Percentiles rank a stretch among this genome's conserved stretches.
Conservation (phyloP, 2,888 invertebrate species). For the Drosophila neotestacea region DNA sequence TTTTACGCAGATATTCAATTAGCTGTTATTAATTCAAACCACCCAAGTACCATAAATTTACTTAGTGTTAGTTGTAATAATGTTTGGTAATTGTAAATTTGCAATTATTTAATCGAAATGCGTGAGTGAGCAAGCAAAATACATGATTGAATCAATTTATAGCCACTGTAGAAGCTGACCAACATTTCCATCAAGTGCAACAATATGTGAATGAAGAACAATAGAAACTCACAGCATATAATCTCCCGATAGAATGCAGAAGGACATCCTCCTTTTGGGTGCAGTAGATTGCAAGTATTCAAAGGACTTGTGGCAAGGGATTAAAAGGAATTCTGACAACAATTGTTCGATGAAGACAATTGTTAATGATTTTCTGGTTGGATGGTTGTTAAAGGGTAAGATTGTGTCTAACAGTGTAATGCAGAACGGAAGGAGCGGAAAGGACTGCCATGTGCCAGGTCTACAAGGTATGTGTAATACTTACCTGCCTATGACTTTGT, state of each 20-base stretch:
- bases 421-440: not conserved
- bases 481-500: not conserved
- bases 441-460: not conserved
- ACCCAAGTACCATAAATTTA: too few species aligned
- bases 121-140: not conserved
- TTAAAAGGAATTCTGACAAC: conserved; percentile 5
- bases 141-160: not conserved
- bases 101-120: not conserved
- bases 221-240: conserved; percentile 1
- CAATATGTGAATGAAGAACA: not conserved
- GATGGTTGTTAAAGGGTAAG: not conserved
- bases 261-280: not conserved
- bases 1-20: not conserved
- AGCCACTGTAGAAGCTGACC: not conserved
- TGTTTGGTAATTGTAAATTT: not conserved
- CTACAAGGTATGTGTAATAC: too few species aligned
- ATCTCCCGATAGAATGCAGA: not conserved
- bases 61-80: not conserved
- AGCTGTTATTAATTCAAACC: not conserved
- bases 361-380: conserved; percentile 6
- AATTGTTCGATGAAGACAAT: conserved; percentile 3
- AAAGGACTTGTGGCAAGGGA: conserved; percentile 4
- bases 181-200: not conserved
- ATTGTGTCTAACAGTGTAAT: not conserved
- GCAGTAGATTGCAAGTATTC: not conserved